Evolutionary conservation across 2,113 vertebrate species (phyloP), one percentile per base, ranked within the genome.

Genomic region (Ophiodon elongatus): DNA sequence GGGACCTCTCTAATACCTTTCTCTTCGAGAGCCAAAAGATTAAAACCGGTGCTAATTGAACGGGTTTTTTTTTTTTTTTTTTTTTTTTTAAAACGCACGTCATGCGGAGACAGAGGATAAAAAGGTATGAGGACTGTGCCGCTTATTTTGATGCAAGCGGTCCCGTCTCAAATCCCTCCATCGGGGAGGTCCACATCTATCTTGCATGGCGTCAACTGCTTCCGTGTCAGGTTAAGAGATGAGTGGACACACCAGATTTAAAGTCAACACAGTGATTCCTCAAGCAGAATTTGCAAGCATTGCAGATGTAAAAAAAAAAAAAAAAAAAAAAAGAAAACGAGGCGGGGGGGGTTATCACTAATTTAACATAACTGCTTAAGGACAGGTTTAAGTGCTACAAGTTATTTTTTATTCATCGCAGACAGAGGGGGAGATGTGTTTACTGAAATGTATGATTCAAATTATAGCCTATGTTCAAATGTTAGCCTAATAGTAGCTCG

Each of bases 331-430:
- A 73, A 67, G 23, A 54, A 19, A 8, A 6, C 67, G 56, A 7
- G n/a, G 56, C 64, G 57, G 29, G 14, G 60, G 29, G 41, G 33
- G 17, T 43, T 56, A 62, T 79, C 14, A 71, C 37, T 82, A 84
- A 80, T 83, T 84, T 66, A 86, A 80, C 79, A 77, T 76, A 60
- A 77, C 31, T 77, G 85, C 85, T 82, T 75, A 52, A 82, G 75
- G 83, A 84, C 72, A 76, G 76, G 59, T 84, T 88, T 80, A 82
- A 86, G 79, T 66, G 78, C 75, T 64, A 74, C 70, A 43, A 59
- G 78, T 74, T 43, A 73, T 76, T 81, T 82, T 76, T 72, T 86
- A 78, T 86, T 86, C 47, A 88, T 82, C 64, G 69, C 71, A 79
- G 67, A 73, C 37, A 39, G 39, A 19, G 35, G 76, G 57, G 13